Percentiles rank a stretch among this genome's conserved stretches.
These are phyloP conservation scores for Cossypha polioptera DNA, from an alignment of 2,797 vertebrate species.

Conservation along the genomic window DNA sequence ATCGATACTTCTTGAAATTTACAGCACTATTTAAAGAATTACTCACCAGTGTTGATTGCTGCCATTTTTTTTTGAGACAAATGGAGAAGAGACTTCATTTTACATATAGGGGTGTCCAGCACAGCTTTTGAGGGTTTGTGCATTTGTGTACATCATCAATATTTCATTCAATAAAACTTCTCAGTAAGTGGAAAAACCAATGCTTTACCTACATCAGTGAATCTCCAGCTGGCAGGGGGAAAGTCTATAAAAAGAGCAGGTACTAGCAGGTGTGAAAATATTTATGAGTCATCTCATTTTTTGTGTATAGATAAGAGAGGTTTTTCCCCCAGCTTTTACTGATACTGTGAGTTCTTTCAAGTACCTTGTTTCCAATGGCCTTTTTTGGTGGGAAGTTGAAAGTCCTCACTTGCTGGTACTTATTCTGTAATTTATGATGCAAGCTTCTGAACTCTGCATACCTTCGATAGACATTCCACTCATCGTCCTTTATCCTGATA, in stretches of 20 bases:
- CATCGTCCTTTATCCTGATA: conserved; percentile 95
- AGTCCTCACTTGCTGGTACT: conserved; percentile 88
- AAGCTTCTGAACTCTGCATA: conserved; percentile 92
- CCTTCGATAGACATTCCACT: conserved; percentile 96
- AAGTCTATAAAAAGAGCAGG: neutral
- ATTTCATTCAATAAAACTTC: neutral
- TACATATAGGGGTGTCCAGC: neutral
- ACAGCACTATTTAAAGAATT: neutral
- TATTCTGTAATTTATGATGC: conserved; percentile 87
- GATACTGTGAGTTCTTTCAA: neutral
- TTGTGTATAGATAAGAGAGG: neutral
- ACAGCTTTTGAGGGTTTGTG: neutral
- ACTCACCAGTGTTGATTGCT: neutral
- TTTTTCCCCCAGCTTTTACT: neutral
- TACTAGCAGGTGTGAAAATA: neutral
- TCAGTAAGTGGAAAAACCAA: neutral
- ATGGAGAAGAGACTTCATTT: neutral
- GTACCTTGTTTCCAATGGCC: conserved; percentile 98
- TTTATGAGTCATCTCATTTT: neutral
- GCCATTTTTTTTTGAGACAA: neutral
- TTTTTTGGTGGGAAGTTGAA: conserved; percentile 97
- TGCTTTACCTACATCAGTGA: neutral
- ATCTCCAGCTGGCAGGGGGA: neutral
- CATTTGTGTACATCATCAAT: neutral
- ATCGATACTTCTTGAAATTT: neutral